phyloP scores from a whole-genome alignment of 2,888 invertebrate genomes.

The Meganola albula region DNA sequence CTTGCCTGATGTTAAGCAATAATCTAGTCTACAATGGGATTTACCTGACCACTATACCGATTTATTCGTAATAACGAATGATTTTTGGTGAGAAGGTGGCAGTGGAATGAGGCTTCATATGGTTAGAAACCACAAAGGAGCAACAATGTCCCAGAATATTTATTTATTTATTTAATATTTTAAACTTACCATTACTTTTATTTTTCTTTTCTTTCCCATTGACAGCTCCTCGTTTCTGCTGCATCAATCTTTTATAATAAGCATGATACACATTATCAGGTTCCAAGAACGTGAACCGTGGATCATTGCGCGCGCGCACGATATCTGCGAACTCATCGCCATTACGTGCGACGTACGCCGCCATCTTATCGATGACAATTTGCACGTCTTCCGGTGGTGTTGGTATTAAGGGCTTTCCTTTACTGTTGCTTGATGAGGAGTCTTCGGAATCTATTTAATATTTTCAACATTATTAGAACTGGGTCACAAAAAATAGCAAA shows the following conservation, averaged over 20 bases:
- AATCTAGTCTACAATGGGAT: too few relatives aligned
- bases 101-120: too few relatives aligned
- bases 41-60: too few relatives aligned
- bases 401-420: conserved; percentile 57
- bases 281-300: conserved; percentile 91
- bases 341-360: conserved; percentile 96
- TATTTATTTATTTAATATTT: not conserved
- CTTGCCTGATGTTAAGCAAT: too few relatives aligned
- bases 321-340: conserved; percentile 95
- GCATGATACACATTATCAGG: conserved; percentile 85
- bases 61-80: too few relatives aligned
- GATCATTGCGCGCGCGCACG: conserved; percentile 88
- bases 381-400: conserved; percentile 89
- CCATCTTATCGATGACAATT: conserved; percentile 96
- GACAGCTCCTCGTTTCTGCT: conserved; percentile 39
- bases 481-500: not conserved
- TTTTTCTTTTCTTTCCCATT: conserved; percentile 41
- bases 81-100: too few relatives aligned
- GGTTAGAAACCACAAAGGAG: too few relatives aligned
- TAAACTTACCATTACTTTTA: conserved; percentile 21
- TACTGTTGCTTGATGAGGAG: conserved; percentile 48
- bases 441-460: conserved; percentile 66
- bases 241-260: conserved; percentile 83
- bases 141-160: too few relatives aligned
- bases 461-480: not conserved